Conservation (phyloP, 1,140 invertebrate genomes). For the roundworm (Caenorhabditis elegans) region DNA sequence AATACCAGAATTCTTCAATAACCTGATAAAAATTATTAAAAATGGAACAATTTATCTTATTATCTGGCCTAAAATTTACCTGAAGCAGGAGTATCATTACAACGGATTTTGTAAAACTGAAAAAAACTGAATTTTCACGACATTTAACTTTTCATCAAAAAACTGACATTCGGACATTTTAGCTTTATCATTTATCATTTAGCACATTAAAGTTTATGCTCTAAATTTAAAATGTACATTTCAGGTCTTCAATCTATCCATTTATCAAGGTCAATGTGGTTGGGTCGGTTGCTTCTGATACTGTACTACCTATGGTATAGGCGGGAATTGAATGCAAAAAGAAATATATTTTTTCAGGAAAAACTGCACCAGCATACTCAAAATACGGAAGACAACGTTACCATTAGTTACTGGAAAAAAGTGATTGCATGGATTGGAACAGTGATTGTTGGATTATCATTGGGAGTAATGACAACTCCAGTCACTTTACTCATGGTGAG, state of each 20-base stretch:
- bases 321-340: not conserved
- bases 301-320: not conserved
- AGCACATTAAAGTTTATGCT: too few relatives aligned
- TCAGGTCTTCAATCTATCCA: not conserved
- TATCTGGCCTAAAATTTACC: too few relatives aligned
- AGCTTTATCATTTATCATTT: too few relatives aligned
- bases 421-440: slow-evolving; percentile 1
- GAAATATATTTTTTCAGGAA: not conserved
- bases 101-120: too few relatives aligned
- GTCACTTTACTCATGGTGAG: not conserved
- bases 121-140: too few relatives aligned
- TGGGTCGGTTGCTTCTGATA: not conserved
- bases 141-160: too few relatives aligned
- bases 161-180: too few relatives aligned
- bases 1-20: too few relatives aligned
- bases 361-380: not conserved
- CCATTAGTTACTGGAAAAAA: not conserved
- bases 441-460: not conserved
- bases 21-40: too few relatives aligned
- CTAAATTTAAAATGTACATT: too few relatives aligned
- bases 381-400: not conserved
- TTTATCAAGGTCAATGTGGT: not conserved
- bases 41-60: too few relatives aligned
- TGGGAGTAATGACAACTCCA: not conserved
- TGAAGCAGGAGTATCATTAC: too few relatives aligned